phyloP scores from a whole-genome alignment of 2,113 vertebrate genomes.

The Paracyprichromis sp. region DNA sequence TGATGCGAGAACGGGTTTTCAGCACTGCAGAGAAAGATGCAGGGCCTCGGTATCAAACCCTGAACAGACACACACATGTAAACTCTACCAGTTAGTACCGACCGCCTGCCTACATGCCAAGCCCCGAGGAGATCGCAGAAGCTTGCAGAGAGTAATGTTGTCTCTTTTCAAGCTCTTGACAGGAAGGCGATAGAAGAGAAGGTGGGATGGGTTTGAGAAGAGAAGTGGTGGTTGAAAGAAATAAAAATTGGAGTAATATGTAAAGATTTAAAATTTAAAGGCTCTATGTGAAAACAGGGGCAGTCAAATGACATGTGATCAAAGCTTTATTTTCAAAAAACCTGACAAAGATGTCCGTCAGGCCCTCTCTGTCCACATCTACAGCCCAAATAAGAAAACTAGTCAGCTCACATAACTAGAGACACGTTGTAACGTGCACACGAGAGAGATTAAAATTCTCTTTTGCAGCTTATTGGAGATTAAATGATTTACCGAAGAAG shows the following conservation, averaged over 20 bases:
- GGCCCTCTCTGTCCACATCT: background rate
- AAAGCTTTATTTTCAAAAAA: background rate
- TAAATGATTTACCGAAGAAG: background rate
- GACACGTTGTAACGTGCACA: background rate
- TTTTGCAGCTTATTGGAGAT: background rate
- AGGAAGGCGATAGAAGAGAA: background rate
- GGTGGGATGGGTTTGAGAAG: background rate
- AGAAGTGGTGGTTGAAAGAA: background rate
- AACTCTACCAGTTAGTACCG: background rate
- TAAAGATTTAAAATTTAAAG: background rate
- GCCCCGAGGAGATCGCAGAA: conserved; percentile 14
- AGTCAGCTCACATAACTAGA: background rate
- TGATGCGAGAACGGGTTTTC: background rate
- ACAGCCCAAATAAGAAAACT: background rate
- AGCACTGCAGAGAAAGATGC: background rate
- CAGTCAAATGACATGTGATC: background rate
- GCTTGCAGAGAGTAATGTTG: conserved; percentile 12
- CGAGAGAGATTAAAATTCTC: background rate
- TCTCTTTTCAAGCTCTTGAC: conserved; percentile 23
- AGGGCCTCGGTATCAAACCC: background rate
- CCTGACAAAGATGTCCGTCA: background rate
- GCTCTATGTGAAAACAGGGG: background rate
- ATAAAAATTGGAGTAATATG: background rate
- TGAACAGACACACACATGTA: background rate
- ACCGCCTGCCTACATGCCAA: background rate